These are phyloP conservation scores for Drosophila limbata DNA, from an alignment of 2,888 invertebrate species.

Conservation along the genomic window DNA sequence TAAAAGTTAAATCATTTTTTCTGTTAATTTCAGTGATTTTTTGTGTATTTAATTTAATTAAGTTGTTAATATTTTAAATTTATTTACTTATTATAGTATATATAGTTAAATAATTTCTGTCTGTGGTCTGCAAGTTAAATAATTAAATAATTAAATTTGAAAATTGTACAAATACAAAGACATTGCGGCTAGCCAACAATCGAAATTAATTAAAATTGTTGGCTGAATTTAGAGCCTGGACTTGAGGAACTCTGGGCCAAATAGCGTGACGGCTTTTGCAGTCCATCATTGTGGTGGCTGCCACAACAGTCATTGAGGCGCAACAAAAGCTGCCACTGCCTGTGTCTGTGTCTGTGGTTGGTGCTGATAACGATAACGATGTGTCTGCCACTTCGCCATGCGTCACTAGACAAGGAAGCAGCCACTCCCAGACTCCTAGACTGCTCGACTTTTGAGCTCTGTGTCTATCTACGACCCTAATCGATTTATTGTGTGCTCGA, in stretches of 20 bases:
- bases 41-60: no score
- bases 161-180: not conserved
- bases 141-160: no score
- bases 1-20: no score
- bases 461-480: slow-evolving; percentile 40
- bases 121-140: no score
- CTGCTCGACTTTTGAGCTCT: not conserved
- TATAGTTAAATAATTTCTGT: no score
- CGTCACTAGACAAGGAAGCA: slow-evolving; percentile 49
- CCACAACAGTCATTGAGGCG: slow-evolving; percentile 24
- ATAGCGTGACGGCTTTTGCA: slow-evolving; percentile 29
- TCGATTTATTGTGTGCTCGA: slow-evolving; percentile 71
- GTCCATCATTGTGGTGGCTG: slow-evolving; percentile 42
- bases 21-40: no score
- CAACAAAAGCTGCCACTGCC: slow-evolving; percentile 30
- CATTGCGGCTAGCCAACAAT: slow-evolving; percentile 45
- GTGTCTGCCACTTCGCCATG: slow-evolving; percentile 53
- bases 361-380: slow-evolving; percentile 73
- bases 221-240: slow-evolving; percentile 1
- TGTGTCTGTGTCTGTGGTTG: slow-evolving; percentile 31
- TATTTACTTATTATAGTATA: not conserved
- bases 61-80: not conserved
- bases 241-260: not conserved
- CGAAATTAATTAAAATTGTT: slow-evolving; percentile 69
- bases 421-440: slow-evolving; percentile 4